Conservation (phyloP, 2,113 vertebrate genomes). For the Myrmecophaga tridactyla region DNA sequence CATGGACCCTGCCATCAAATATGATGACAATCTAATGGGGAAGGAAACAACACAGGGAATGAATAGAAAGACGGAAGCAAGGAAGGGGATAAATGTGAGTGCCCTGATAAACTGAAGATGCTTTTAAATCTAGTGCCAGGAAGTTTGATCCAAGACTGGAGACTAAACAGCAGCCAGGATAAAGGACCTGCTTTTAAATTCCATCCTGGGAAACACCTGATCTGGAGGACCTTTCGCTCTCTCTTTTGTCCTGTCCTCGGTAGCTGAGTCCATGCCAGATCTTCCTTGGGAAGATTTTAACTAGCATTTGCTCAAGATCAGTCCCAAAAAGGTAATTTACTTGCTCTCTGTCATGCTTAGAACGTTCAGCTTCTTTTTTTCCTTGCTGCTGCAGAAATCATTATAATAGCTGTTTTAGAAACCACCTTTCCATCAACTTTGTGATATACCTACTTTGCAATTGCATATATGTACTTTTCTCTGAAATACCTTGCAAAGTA, state of each 20-base stretch:
- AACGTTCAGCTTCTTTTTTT: background rate
- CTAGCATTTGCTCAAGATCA: constrained; percentile 25
- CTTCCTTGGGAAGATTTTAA: constrained; percentile 20
- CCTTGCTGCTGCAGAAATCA: background rate
- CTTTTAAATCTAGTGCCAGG: constrained; percentile 44
- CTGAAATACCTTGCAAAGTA: constrained; percentile 16
- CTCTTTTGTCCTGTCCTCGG: constrained; percentile 28
- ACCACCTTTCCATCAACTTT: background rate
- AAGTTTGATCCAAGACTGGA: background rate
- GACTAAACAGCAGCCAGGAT: background rate
- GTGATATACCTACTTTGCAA: background rate
- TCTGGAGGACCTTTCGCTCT: background rate
- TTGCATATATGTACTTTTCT: background rate
- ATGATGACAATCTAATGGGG: background rate
- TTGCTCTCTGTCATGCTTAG: background rate
- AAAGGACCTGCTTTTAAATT: constrained; percentile 27
- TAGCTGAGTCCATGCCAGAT: background rate
- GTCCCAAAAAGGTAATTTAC: constrained; percentile 31
- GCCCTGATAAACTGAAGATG: background rate
- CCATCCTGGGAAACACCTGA: constrained; percentile 40
- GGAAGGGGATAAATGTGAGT: background rate
- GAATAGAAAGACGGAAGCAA: background rate
- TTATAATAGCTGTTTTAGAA: constrained; percentile 1
- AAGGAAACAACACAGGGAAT: constrained; percentile 7
- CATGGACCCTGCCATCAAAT: background rate